Percentiles rank a stretch among this genome's conserved stretches.
These are phyloP conservation scores for Habroteleia sp. DNA, from an alignment of 2,888 invertebrate species.

Conservation along the genomic window DNA sequence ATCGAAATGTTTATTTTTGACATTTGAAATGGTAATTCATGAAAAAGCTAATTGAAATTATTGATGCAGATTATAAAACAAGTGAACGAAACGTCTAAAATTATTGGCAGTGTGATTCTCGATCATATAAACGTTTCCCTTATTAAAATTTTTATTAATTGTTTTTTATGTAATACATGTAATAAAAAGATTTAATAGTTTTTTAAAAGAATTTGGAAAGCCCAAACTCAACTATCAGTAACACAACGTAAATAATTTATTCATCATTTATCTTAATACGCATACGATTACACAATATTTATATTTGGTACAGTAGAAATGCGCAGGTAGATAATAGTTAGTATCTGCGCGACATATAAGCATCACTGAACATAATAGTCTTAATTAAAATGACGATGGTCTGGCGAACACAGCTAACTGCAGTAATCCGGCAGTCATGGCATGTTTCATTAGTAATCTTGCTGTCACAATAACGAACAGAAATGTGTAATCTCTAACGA, in stretches of 20 bases:
- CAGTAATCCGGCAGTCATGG: constrained; percentile 72
- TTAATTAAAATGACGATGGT: constrained; percentile 76
- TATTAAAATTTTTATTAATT: no score
- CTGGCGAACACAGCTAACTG: constrained; percentile 76
- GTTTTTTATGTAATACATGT: no score
- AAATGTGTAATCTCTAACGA: constrained; percentile 49
- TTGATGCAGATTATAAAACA: no score
- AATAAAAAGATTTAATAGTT: no score
- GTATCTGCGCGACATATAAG: constrained; percentile 52
- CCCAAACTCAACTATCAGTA: no score
- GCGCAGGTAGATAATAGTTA: constrained; percentile 23
- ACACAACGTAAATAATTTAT: no score
- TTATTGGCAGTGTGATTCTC: no score
- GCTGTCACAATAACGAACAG: constrained; percentile 59
- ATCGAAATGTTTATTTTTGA: no score
- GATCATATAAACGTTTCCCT: no score
- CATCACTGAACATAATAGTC: constrained; percentile 71
- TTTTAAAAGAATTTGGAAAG: neutral
- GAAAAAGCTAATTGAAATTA: no score
- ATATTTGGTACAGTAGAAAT: constrained; percentile 4
- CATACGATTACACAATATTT: constrained; percentile 10
- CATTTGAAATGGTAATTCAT: no score
- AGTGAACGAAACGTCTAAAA: no score
- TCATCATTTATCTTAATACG: constrained; percentile 1
- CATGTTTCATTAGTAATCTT: constrained; percentile 76